Percentiles rank a stretch among this genome's conserved stretches.
Conservation (phyloP, 2,113 vertebrate genomes). For the Trichomycterus rosablanca region DNA sequence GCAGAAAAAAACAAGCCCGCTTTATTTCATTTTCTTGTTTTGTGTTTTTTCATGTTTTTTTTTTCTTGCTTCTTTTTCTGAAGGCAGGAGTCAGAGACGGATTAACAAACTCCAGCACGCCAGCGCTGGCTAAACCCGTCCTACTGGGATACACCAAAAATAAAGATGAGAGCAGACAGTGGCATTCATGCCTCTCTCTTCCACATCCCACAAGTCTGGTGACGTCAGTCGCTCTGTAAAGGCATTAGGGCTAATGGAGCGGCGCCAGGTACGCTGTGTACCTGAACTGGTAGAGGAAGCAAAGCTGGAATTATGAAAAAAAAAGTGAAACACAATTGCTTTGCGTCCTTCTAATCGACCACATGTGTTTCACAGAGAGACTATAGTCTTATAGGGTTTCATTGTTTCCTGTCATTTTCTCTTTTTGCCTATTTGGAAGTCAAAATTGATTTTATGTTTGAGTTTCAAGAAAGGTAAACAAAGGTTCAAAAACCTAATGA, state of each 20-base stretch:
- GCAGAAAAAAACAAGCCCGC: slow-evolving; percentile 23
- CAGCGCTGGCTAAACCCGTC: slow-evolving; percentile 51
- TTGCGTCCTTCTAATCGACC: slow-evolving; percentile 38
- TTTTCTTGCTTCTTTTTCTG: slow-evolving; percentile 44
- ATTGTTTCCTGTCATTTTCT: neutral
- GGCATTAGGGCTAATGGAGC: slow-evolving; percentile 61
- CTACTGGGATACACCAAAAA: slow-evolving; percentile 50
- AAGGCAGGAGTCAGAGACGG: slow-evolving; percentile 59
- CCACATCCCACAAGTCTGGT: slow-evolving; percentile 44
- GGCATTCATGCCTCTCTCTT: slow-evolving; percentile 20
- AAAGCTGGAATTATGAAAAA: slow-evolving; percentile 40
- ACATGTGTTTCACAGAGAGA: neutral
- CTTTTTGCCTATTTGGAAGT: slow-evolving; percentile 33
- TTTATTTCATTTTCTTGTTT: slow-evolving; percentile 23
- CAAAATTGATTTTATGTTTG: slow-evolving; percentile 33
- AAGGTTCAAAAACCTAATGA: neutral
- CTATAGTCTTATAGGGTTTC: slow-evolving; percentile 10
- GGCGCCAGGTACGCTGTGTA: slow-evolving; percentile 41
- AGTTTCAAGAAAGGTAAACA: slow-evolving; percentile 19
- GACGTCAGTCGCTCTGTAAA: slow-evolving; percentile 60
- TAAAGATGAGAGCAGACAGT: slow-evolving; percentile 62
- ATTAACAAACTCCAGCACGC: slow-evolving; percentile 63
- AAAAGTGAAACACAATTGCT: slow-evolving; percentile 60
- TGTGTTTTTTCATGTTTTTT: slow-evolving; percentile 18
- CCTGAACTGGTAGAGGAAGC: slow-evolving; percentile 29